These are phyloP conservation scores for Aythya fuligula DNA, from an alignment of 2,797 vertebrate species.

Conservation along the genomic window DNA sequence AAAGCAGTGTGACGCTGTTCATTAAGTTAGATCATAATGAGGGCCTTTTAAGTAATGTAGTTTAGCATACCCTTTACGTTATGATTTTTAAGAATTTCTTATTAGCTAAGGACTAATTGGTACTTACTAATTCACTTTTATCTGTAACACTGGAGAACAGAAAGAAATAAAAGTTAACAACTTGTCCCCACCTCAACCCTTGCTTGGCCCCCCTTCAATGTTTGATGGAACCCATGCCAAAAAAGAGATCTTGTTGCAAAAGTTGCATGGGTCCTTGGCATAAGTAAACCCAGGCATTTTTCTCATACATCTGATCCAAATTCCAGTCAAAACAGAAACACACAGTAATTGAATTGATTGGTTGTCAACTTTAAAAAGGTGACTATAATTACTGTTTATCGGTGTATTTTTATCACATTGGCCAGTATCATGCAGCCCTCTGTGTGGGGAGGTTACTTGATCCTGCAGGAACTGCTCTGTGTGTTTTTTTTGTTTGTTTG, in stretches of 20 bases:
- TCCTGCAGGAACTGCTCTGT: background rate
- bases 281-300: background rate
- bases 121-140: background rate
- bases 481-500: no score
- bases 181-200: background rate
- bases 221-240: background rate
- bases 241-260: background rate
- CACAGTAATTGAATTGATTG: constrained; percentile 1
- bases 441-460: background rate
- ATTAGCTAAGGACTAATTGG: background rate
- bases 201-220: background rate
- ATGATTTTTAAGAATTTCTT: background rate
- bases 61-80: background rate
- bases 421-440: background rate
- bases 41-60: background rate
- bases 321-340: constrained; percentile 12
- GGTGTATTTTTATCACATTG: background rate
- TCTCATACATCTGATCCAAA: background rate
- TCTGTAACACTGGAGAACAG: background rate
- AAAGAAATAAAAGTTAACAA: background rate
- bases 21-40: background rate
- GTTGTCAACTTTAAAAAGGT: constrained; percentile 33
- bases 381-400: background rate
- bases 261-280: background rate
- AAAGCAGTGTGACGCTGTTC: background rate